Evolutionary conservation across 2,113 vertebrate genomes (phyloP), one percentile per base, ranked within the genome.

Genomic region (Acrocephalus kingi): DNA sequence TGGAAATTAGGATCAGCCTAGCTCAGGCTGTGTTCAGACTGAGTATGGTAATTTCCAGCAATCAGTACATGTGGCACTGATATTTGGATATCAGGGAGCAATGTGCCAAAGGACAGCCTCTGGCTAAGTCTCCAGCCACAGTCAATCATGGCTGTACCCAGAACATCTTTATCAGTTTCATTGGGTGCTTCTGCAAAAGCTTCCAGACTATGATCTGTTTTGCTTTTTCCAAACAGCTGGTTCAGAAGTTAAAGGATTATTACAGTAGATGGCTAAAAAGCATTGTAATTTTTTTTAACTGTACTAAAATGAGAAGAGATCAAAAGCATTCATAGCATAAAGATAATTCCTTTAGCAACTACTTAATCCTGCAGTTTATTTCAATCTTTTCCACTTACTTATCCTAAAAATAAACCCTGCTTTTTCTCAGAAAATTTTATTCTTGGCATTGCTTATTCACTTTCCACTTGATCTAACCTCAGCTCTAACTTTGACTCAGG

Each of bases 281-380:
- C 19, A 43, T 4, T 61, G 16, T 9, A 8, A 10, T 49, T 52
- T 62, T 74, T 84, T 72, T 79, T 23, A 21, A 46, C 25, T 41
- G 4, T 33, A 46, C 33, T 69, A 78, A 90, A 86, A 83, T 7
- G 11, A 82, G 49, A 77, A 55, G 39, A 73, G 13, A 74, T 59
- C 7, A 54, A 90, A 96, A 84, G 15, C 3, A 0, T 68, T 84
- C 35, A 55, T 27, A 81, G 28, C 5, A 45, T 19, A 68, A 87
- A 79, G 31, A 89, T 72, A 91, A 79, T 68, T 92, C 35, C 55
- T 94, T 64, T 31, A 84, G n/a, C 56, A 91, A n/a, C 63, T 81
- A 86, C 35, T 67, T 91, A 78, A 89, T 89, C 56, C 58, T 91
- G 31, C 28, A 72, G 41, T 76, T 94, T 82, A 84, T 82, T 90